phyloP scores from a whole-genome alignment of 23 tunicate species.

The Trididemnum clinides region DNA sequence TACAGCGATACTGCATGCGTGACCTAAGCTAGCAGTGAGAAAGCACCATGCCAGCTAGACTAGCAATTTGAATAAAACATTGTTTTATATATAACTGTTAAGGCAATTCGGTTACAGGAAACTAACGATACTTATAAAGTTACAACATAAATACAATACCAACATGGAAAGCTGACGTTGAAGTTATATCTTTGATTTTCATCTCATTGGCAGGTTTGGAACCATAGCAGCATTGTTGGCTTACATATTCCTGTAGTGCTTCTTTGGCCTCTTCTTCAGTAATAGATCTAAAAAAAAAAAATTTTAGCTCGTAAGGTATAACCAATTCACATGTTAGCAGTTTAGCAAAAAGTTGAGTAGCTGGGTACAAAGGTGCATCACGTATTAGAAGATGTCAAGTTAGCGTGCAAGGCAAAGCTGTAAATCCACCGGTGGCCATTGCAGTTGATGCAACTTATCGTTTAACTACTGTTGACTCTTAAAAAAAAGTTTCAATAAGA shows the following conservation, averaged over 20 bases:
- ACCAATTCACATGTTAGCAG: neutral
- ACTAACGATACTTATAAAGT: too few species aligned
- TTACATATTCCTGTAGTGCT: conserved; percentile 62
- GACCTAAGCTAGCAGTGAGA: too few species aligned
- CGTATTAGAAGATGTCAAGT: too few species aligned
- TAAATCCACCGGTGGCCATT: neutral
- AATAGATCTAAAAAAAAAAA: conserved; percentile 35
- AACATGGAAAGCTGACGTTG: conserved; percentile 82
- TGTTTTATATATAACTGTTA: too few species aligned
- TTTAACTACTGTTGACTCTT: too few species aligned
- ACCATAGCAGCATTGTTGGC: conserved; percentile 83
- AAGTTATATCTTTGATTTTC: conserved; percentile 68
- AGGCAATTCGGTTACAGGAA: too few species aligned
- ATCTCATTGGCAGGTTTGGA: conserved; percentile 72
- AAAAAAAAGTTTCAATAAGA: too few species aligned
- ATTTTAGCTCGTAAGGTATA: neutral
- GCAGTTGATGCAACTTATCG: neutral
- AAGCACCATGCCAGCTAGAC: too few species aligned
- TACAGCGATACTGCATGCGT: too few species aligned
- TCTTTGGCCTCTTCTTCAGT: conserved; percentile 88
- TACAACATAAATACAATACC: too few species aligned
- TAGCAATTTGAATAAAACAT: neutral
- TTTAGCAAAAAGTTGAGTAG: neutral
- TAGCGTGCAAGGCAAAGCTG: too few species aligned
- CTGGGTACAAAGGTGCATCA: neutral